Evolutionary conservation across 2,113 vertebrate species (phyloP).

Genomic region (Sporophila hypoxantha): DNA sequence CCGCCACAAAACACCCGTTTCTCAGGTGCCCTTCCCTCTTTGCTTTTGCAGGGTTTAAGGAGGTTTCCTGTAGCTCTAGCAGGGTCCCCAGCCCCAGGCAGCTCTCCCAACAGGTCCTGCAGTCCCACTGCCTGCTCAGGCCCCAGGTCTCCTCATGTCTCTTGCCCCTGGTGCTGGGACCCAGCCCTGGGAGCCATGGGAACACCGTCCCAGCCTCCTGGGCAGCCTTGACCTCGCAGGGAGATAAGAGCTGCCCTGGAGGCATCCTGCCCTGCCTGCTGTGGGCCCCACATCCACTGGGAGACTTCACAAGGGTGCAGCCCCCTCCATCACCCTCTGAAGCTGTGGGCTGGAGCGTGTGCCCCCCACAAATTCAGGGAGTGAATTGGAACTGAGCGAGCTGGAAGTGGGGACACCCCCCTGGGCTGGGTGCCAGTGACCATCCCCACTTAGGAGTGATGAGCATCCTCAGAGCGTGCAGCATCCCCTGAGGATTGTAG

Average conservation of each 20-base stretch:
- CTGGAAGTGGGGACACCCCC: background rate
- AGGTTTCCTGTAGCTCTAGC: background rate
- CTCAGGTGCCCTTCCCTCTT: background rate
- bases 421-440: background rate
- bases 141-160: accelerated
- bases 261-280: background rate
- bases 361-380: background rate
- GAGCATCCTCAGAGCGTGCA: background rate
- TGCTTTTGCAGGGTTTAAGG: background rate
- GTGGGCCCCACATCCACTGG: accelerated
- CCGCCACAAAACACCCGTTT: background rate
- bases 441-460: accelerated
- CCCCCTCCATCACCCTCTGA: background rate
- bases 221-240: background rate
- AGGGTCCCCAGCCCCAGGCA: background rate
- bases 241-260: background rate
- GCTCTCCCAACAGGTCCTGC: background rate
- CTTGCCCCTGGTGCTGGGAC: background rate
- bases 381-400: background rate
- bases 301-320: background rate
- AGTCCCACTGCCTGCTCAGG: background rate
- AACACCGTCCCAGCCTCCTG: accelerated
- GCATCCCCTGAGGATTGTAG: background rate
- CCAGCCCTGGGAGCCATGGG: background rate
- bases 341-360: background rate